Evolutionary conservation across 2,113 vertebrate genomes (phyloP).

Genomic region (Gracilinanus agilis): DNA sequence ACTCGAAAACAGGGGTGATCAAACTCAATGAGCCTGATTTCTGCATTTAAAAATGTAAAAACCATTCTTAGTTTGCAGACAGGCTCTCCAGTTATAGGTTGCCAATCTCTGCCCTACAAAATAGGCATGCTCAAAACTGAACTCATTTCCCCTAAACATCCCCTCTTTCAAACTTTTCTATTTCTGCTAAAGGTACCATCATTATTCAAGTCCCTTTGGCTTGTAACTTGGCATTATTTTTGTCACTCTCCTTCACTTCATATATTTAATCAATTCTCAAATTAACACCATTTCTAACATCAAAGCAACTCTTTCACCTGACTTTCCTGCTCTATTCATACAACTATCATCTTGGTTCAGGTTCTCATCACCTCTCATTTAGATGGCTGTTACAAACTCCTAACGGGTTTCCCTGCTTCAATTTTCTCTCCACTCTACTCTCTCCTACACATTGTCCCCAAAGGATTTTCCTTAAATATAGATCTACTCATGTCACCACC

Average conservation of each 20-base stretch:
- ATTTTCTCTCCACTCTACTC: neutral
- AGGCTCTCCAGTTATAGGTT: neutral
- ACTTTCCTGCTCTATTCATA: neutral
- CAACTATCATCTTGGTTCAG: neutral
- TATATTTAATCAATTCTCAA: neutral
- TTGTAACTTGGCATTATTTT: neutral
- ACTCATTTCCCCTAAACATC: neutral
- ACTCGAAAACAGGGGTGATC: neutral
- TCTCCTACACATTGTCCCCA: neutral
- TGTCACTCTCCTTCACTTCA: neutral
- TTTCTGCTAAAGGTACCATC: neutral
- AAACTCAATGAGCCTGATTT: neutral
- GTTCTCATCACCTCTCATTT: neutral
- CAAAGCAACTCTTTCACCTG: neutral
- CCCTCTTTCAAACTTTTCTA: neutral
- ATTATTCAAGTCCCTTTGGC: neutral
- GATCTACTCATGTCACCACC: neutral
- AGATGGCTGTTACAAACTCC: neutral
- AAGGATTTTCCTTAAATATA: neutral
- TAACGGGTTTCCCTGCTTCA: neutral
- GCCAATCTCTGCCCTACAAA: neutral
- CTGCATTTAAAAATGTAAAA: neutral
- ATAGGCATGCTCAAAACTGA: neutral
- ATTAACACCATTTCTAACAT: neutral
- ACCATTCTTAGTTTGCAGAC: neutral